A percentile compares a stretch with the other conserved stretches of the same genome.
Conservation (phyloP, 2,113 vertebrate genomes). For the Cromileptes altivelis region DNA sequence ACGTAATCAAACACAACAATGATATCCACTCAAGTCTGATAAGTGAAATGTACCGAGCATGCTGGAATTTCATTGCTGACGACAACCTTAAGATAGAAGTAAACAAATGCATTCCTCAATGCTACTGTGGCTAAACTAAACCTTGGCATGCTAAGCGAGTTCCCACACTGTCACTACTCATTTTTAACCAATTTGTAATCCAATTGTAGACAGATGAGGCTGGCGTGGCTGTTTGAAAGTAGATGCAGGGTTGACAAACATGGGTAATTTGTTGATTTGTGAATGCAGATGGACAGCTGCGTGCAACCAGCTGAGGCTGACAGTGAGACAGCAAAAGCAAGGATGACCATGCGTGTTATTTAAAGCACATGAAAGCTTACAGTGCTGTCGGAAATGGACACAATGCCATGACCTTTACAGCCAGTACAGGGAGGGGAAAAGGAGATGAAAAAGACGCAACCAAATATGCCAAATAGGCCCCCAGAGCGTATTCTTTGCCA, state of each 20-base stretch:
- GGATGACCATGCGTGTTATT: conserved; percentile 26
- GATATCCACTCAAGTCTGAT: conserved; percentile 54
- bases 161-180: conserved; percentile 29
- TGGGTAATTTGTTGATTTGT: background rate
- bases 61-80: conserved; percentile 49
- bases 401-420: background rate
- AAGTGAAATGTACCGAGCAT: conserved; percentile 41
- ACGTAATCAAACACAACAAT: conserved; percentile 53
- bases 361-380: conserved; percentile 45
- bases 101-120: conserved; percentile 58
- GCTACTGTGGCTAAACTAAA: conserved; percentile 20
- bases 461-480: background rate
- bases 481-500: background rate
- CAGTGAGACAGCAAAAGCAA: conserved; percentile 33
- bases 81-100: conserved; percentile 49
- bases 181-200: background rate
- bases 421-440: background rate
- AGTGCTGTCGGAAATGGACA: conserved; percentile 18
- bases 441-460: background rate
- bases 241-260: background rate
- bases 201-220: background rate
- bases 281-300: background rate
- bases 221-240: background rate
- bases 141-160: conserved; percentile 11
- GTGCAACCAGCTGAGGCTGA: background rate